Base-by-base conservation (phyloP, 2,113 vertebrate genomes). In the Oostethus manadensis region DNA sequence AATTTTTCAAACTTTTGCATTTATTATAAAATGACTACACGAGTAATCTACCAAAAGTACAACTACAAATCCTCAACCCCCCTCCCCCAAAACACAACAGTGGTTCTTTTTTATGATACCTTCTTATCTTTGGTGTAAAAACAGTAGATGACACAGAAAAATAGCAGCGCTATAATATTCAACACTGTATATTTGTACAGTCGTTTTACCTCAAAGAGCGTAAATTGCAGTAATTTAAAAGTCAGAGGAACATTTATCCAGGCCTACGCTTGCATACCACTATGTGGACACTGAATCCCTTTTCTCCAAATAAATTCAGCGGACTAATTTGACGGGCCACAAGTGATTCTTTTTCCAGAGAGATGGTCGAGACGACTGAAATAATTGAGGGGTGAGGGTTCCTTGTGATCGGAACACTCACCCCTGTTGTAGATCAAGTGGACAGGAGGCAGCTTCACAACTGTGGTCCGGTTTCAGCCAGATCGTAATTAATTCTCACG, bases 211-310 rank as follows among this genome's bases (percentile, higher is more conserved):
- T 71, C 55, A 60, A 33, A 59, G 57, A 46, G 33, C 1, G 33
- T 56, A 64, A 70, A 78, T 79, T 71, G 51, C 44, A 18, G 18
- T 16, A 74, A 85, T 84, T 87, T 81, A 79, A 43, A 64, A 11
- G 18, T 64, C 55, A 60, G 72, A 79, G 76, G 26, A 45, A 56
- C 77, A 66, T 85, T 87, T 79, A 35, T 70, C 51, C 70, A 80
- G 81, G 75, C 76, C 44, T 33, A 16, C 17, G 29, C 57, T 20
- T 47, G 22, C 8, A 2, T 58, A 45, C 42, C 63, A 48, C 14
- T 51, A 50, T 51, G 35, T 48, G 42, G n/a, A 60, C 43, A 42
- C 16, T 66, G 21, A 65, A 57, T 10, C 29, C 56, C 43, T 56
- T n/a, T 54, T 65, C 29, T 21, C 18, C 70, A 62, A 64, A 73